These are phyloP conservation scores for Pseudopodoces humilis DNA, from an alignment of 2,113 vertebrate genomes.

Conservation along the genomic window DNA sequence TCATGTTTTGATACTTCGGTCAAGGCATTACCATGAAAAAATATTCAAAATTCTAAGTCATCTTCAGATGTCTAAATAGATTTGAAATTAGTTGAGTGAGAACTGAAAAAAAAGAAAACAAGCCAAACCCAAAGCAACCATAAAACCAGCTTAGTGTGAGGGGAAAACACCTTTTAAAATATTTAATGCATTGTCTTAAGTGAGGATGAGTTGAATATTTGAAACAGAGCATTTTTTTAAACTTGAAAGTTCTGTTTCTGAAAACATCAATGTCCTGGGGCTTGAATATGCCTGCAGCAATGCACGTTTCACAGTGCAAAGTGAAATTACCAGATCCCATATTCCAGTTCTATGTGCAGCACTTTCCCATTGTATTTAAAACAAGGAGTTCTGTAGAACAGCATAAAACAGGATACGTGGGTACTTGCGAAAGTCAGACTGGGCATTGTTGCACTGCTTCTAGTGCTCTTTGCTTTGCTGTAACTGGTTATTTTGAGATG, in stretches of 20 bases:
- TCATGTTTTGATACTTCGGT: not conserved
- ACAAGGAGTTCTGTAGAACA: not conserved
- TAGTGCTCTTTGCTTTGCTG: not conserved
- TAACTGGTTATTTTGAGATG: not conserved
- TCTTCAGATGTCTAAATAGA: not conserved
- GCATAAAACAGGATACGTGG: not conserved
- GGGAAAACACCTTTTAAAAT: not conserved
- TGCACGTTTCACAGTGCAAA: fast-evolving
- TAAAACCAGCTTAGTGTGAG: not conserved
- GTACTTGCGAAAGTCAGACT: not conserved
- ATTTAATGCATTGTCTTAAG: not conserved
- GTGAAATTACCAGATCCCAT: not conserved
- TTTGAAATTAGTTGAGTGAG: not conserved
- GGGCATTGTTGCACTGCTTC: not conserved
- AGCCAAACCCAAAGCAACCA: not conserved
- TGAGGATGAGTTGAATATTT: not conserved
- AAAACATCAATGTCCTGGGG: not conserved
- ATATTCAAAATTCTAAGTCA: not conserved
- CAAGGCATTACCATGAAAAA: not conserved
- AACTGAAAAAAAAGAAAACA: not conserved
- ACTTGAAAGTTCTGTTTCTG: not conserved
- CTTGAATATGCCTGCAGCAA: not conserved
- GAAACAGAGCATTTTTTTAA: not conserved
- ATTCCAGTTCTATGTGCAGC: not conserved
- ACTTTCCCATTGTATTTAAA: not conserved